These are phyloP conservation scores for Nephrotoma guestfalica DNA, from an alignment of 2,888 invertebrate species.

Conservation along the genomic window DNA sequence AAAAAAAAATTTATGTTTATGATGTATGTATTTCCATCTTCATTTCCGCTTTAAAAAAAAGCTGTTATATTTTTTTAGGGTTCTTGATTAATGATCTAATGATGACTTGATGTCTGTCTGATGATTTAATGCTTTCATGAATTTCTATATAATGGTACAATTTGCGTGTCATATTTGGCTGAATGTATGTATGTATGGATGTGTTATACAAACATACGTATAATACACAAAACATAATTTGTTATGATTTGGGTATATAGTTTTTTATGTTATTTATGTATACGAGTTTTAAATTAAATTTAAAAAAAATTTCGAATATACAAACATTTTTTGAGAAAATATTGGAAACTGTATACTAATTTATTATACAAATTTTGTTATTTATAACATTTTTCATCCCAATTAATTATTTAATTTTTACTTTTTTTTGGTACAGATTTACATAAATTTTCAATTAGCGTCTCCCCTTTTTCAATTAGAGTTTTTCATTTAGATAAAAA, in stretches of 20 bases:
- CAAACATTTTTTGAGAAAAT: neutral
- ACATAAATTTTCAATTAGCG: neutral
- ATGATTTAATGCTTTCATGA: neutral
- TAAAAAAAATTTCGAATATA: neutral
- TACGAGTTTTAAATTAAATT: neutral
- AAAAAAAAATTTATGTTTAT: neutral
- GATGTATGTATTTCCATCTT: neutral
- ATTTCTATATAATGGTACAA: neutral
- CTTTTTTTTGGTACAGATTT: neutral
- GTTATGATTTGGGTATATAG: neutral
- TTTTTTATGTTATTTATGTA: neutral
- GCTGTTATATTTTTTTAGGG: neutral
- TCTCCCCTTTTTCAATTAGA: neutral
- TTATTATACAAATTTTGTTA: neutral
- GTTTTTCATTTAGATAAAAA: neutral
- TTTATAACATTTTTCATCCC: neutral
- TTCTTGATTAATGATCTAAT: neutral
- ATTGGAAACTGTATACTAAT: neutral
- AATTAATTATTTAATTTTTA: neutral
- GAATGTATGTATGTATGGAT: neutral
- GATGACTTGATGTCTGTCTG: neutral
- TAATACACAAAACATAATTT: neutral
- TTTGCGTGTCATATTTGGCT: neutral
- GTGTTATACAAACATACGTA: neutral
- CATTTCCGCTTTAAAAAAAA: neutral